Evolutionary conservation across 23 tunicate genomes (phyloP).

Genomic region (Halocynthia aurantium): DNA sequence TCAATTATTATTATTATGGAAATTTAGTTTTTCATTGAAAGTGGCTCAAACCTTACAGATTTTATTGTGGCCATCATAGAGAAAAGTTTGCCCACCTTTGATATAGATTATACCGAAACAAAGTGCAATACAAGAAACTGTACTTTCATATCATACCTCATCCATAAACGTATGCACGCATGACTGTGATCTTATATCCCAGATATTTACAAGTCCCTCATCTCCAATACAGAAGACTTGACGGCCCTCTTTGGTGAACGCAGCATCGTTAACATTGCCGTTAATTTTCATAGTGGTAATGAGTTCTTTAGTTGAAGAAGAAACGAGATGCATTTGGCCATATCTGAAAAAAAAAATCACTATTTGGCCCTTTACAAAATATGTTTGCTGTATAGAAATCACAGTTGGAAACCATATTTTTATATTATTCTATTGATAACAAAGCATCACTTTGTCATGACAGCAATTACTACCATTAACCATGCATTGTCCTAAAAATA

Average conservation of each 20-base stretch:
- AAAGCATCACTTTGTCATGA: no score
- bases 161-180: constrained; percentile 61
- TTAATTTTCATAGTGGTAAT: constrained; percentile 72
- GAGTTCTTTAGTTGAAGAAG: constrained; percentile 58
- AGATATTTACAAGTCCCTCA: constrained; percentile 61
- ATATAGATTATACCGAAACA: no score
- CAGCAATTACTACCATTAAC: no score
- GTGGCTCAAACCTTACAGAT: no score
- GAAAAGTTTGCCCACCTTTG: no score
- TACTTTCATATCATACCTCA: constrained; percentile 26
- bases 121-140: no score
- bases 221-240: constrained; percentile 67
- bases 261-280: constrained; percentile 69
- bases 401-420: neutral
- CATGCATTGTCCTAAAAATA: no score
- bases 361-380: neutral
- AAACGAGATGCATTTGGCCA: constrained; percentile 75
- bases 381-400: neutral
- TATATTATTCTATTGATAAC: neutral
- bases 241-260: constrained; percentile 56
- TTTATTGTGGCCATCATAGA: no score
- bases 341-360: constrained; percentile 9
- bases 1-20: no score
- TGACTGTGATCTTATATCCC: constrained; percentile 46
- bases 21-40: no score